A percentile compares a stretch with the other conserved stretches of the same genome.
These are phyloP conservation scores for Lagenorhynchus albirostris DNA, from an alignment of 2,113 vertebrate species.

Conservation along the genomic window DNA sequence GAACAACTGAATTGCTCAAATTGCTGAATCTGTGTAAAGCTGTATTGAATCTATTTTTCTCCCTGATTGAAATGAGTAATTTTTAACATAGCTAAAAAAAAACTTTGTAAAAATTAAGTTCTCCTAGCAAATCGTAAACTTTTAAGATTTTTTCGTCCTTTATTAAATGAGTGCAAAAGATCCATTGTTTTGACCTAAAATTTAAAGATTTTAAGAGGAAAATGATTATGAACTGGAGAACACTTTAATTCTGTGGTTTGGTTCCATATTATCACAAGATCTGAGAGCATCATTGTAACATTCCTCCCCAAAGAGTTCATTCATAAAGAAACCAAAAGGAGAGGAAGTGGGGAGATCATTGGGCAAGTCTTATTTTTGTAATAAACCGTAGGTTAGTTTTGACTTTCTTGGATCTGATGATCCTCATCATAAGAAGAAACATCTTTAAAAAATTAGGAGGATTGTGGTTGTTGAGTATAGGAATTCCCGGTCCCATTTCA, in stretches of 20 bases:
- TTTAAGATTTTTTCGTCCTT: conserved; percentile 15
- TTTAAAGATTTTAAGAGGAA: conserved; percentile 73
- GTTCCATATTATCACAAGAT: conserved; percentile 74
- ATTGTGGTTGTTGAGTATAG: conserved; percentile 71
- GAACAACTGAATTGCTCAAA: not conserved
- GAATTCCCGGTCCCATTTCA: conserved; percentile 80
- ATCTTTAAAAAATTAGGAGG: conserved; percentile 84
- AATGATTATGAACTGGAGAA: conserved; percentile 65
- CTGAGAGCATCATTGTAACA: conserved; percentile 72
- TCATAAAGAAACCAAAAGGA: conserved; percentile 80
- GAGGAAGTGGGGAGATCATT: conserved; percentile 78
- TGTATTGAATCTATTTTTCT: not conserved
- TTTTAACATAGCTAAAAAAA: not conserved
- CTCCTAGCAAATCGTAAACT: not conserved
- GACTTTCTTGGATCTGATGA: conserved; percentile 79
- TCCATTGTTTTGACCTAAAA: conserved; percentile 50
- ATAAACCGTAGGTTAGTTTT: conserved; percentile 74
- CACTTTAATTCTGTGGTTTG: conserved; percentile 77
- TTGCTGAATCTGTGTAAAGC: not conserved
- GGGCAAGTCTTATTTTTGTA: conserved; percentile 75
- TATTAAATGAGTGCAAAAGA: conserved; percentile 62
- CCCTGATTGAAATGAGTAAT: not conserved
- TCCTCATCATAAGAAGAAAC: conserved; percentile 74
- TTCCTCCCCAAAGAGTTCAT: conserved; percentile 79
- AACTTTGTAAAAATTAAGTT: conserved; percentile 34